Percentiles rank a stretch among this genome's conserved stretches.
These are phyloP conservation scores for Drosophila mimetica DNA, from an alignment of 2,888 invertebrate genomes.

Conservation along the genomic window DNA sequence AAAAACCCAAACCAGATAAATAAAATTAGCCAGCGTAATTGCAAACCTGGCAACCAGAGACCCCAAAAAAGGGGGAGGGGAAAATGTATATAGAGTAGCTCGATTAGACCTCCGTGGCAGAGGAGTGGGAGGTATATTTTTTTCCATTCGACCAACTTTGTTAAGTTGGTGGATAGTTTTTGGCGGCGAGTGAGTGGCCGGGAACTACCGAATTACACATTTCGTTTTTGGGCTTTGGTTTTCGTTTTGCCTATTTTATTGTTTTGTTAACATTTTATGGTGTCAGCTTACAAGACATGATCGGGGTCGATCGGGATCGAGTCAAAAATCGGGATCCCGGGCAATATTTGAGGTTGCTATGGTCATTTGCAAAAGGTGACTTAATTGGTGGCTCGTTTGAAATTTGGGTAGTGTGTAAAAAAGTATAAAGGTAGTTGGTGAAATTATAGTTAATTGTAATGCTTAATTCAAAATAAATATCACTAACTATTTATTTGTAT, in stretches of 20 bases:
- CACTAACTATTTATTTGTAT: too few relatives aligned
- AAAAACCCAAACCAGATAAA: slow-evolving; percentile 60
- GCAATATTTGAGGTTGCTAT: slow-evolving; percentile 8
- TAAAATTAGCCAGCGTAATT: slow-evolving; percentile 73
- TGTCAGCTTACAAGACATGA: slow-evolving; percentile 54
- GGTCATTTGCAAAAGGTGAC: slow-evolving; percentile 21
- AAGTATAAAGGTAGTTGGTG: neutral
- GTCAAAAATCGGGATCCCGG: slow-evolving; percentile 32
- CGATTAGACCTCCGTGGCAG: slow-evolving; percentile 28
- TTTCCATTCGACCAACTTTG: slow-evolving; percentile 20
- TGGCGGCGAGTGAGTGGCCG: slow-evolving; percentile 23
- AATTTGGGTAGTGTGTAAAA: neutral
- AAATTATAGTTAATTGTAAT: too few relatives aligned
- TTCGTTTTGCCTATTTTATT: slow-evolving; percentile 32
- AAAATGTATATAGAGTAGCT: slow-evolving; percentile 28
- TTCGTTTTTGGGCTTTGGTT: slow-evolving; percentile 38
- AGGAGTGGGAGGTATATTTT: slow-evolving; percentile 18
- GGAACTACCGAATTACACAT: slow-evolving; percentile 57
- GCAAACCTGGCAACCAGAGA: slow-evolving; percentile 50
- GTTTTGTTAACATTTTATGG: slow-evolving; percentile 43
- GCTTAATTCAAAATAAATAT: neutral
- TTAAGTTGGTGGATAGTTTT: slow-evolving; percentile 40
- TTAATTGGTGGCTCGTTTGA: slow-evolving; percentile 19
- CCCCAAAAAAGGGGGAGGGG: slow-evolving; percentile 17
- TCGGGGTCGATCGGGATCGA: slow-evolving; percentile 42